Base-by-base conservation (phyloP, 2,797 vertebrate species). In the Ceryle rudis region DNA sequence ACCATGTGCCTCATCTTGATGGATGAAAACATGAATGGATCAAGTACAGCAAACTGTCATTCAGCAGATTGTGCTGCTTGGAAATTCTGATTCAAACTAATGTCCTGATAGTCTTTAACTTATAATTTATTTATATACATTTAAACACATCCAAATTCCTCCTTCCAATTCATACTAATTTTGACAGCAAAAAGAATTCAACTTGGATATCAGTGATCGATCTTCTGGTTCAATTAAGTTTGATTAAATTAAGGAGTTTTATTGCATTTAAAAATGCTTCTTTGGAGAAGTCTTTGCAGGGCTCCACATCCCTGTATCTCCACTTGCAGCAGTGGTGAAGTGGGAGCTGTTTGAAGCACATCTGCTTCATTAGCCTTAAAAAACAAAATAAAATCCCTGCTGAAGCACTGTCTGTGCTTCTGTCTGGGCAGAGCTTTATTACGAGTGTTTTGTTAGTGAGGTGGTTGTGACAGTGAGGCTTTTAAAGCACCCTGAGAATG, bases 51-150 rank as follows among this genome's bases (percentile, higher is more conserved):
- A 67, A 81, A 73, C 86, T 79, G 70, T 67, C 74, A 28, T 72
- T 79, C 82, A 69, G 84, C 84, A 83, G 74, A 69, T 35, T 60
- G 29, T 19, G 47, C 70, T 84, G 39, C 81, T 88, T 95, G 74
- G 64, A 93, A 90, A 46, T 85, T 64, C 42, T 19, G 16, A 47
- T 87, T 74, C 67, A 83, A 95, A 74, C 33, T 66, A 26, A 44
- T 67, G 49, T 85, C 71, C 57, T 54, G 70, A 71, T 88, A 55
- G 62, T 74, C 74, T 73, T 79, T 51, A 49, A 89, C 72, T 91
- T 78, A 33, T 42, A 79, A 81, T 83, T 91, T 33, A 73, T 61
- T 52, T 84, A 51, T 81, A 54, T 16, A 28, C 23, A 2, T 42
- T 93, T 86, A 88, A 67, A n/a, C 52, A 37, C 52, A 42, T 90